Evolutionary conservation across 2,113 vertebrate genomes (phyloP).

Genomic region (Nymphicus hollandicus): DNA sequence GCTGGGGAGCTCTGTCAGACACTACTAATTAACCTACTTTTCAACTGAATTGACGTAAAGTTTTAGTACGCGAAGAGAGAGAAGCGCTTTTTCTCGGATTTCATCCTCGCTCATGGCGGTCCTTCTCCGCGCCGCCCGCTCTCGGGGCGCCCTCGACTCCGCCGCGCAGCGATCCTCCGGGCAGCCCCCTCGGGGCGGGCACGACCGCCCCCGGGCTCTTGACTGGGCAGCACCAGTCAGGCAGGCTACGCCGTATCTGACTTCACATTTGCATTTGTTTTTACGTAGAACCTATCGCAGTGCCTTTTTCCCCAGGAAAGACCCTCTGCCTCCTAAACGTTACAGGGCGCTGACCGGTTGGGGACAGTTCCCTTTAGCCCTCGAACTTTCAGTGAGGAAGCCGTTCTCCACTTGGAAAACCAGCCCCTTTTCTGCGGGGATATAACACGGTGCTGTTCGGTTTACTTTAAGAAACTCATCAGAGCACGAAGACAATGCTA

Average conservation of each 20-base stretch:
- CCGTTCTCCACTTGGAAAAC: accelerated
- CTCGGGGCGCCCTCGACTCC: not conserved
- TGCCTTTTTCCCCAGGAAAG: no score
- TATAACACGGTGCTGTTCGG: not conserved
- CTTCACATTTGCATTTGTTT: not conserved
- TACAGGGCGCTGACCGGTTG: accelerated
- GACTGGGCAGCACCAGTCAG: not conserved
- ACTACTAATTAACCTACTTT: constrained; percentile 74
- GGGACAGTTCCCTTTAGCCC: not conserved
- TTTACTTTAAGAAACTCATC: not conserved
- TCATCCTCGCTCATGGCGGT: not conserved
- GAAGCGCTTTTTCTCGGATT: not conserved
- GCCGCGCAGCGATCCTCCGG: not conserved
- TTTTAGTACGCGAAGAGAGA: not conserved
- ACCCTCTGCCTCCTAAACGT: not conserved
- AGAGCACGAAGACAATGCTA: not conserved
- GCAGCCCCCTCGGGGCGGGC: not conserved
- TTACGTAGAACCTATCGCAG: accelerated
- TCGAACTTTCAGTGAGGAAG: not conserved
- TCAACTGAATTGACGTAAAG: constrained; percentile 43
- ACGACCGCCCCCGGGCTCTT: not conserved
- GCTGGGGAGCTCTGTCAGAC: constrained; percentile 55
- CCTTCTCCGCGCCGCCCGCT: not conserved
- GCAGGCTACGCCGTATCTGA: accelerated
- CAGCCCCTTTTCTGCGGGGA: not conserved